Percentiles rank a stretch among this genome's conserved stretches.
Conservation (phyloP, 2,797 vertebrate genomes). For the Gila robusta region DNA sequence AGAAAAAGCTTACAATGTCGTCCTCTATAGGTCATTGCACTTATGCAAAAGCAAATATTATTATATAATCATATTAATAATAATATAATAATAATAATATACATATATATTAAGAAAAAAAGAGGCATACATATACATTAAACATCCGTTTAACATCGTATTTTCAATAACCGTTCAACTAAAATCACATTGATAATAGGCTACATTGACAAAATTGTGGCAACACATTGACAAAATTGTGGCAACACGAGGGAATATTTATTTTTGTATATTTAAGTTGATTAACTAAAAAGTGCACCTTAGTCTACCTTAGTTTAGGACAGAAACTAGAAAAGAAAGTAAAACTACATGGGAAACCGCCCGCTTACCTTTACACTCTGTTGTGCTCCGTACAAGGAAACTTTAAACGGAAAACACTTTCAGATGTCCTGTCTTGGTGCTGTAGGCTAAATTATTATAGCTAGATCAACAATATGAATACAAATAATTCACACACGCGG, state of each 20-base stretch:
- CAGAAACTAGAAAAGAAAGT: slow-evolving; percentile 20
- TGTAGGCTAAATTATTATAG: neutral
- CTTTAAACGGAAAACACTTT: neutral
- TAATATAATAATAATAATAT: too few species aligned
- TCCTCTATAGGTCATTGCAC: slow-evolving; percentile 39
- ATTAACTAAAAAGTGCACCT: neutral
- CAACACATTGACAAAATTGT: neutral
- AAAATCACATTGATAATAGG: neutral
- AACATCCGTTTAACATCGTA: neutral
- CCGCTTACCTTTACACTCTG: slow-evolving; percentile 37
- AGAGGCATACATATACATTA: neutral
- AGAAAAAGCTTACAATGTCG: slow-evolving; percentile 35
- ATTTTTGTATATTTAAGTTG: neutral
- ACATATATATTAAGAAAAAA: too few species aligned
- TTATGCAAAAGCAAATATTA: neutral
- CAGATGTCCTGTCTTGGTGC: neutral
- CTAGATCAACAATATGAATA: neutral
- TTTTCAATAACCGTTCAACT: neutral
- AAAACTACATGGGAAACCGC: neutral
- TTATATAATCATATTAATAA: too few species aligned
- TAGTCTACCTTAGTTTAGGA: neutral
- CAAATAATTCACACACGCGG: neutral
- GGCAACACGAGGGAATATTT: neutral
- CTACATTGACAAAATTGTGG: neutral
- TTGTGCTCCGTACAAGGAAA: slow-evolving; percentile 15